Percentiles rank a stretch among this genome's conserved stretches.
Conservation (phyloP, 2,888 invertebrate genomes). For the Euclidia mi region DNA sequence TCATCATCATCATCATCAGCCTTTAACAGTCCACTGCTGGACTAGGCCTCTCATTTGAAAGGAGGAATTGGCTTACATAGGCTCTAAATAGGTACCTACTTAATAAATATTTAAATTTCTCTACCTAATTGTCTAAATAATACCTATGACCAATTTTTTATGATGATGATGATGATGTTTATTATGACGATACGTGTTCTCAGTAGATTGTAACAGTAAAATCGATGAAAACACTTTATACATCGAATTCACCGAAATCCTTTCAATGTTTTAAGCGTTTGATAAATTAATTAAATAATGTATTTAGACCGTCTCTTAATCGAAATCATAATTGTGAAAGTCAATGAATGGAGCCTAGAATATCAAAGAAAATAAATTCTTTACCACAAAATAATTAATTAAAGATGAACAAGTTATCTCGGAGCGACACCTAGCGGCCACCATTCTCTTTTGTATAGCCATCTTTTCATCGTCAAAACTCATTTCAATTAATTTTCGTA, state of each 20-base stretch:
- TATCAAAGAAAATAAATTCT: slow-evolving; percentile 85
- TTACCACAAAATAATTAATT: slow-evolving; percentile 88
- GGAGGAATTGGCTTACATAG: too few species aligned
- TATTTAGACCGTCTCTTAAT: slow-evolving; percentile 71
- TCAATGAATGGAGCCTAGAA: slow-evolving; percentile 73
- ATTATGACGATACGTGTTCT: too few species aligned
- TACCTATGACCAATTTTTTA: too few species aligned
- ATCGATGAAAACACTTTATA: neutral
- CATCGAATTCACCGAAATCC: slow-evolving; percentile 12
- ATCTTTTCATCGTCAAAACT: slow-evolving; percentile 89
- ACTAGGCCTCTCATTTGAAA: too few species aligned
- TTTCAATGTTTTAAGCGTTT: slow-evolving; percentile 32
- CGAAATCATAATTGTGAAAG: slow-evolving; percentile 75
- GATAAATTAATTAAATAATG: slow-evolving; percentile 48
- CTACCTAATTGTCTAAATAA: too few species aligned
- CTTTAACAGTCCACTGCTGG: too few species aligned
- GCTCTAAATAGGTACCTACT: too few species aligned
- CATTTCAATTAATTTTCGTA: slow-evolving; percentile 90
- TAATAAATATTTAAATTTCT: too few species aligned
- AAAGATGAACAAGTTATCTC: slow-evolving; percentile 88
- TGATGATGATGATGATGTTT: too few species aligned
- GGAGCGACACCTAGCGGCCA: slow-evolving; percentile 86
- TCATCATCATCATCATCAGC: too few species aligned
- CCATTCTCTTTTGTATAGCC: slow-evolving; percentile 84
- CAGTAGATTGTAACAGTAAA: too few species aligned